phyloP scores from a whole-genome alignment of 2,888 invertebrate genomes.

The Salpingus planirostris region DNA sequence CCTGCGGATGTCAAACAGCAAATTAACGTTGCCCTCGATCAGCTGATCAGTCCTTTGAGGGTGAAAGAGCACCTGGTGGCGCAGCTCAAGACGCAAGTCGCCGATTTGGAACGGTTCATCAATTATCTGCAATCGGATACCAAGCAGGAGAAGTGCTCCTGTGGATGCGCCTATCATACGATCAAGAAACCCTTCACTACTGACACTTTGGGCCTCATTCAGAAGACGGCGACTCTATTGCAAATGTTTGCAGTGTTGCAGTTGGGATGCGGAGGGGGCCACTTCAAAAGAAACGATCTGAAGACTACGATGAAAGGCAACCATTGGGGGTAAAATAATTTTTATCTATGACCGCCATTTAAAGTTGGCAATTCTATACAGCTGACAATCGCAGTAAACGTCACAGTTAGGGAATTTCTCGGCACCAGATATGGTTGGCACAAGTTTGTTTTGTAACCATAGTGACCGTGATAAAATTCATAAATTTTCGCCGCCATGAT shows the following conservation, averaged over 20 bases:
- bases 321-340: constrained; percentile 72
- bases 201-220: constrained; percentile 66
- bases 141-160: constrained; percentile 42
- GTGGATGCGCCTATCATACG: constrained; percentile 44
- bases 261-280: constrained; percentile 79
- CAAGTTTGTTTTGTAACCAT: too few species aligned
- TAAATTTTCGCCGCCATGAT: too few species aligned
- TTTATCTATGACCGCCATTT: too few species aligned
- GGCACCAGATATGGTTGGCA: too few species aligned
- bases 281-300: constrained; percentile 67
- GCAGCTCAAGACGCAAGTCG: constrained; percentile 93
- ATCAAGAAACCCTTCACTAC: constrained; percentile 36
- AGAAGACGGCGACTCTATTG: constrained; percentile 78
- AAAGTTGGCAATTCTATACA: too few species aligned
- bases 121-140: constrained; percentile 81
- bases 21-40: constrained; percentile 82
- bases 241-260: constrained; percentile 91
- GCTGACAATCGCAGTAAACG: too few species aligned
- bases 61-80: constrained; percentile 94
- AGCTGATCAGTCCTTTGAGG: constrained; percentile 86
- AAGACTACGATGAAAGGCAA: constrained; percentile 79
- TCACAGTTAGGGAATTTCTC: too few species aligned
- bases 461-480: too few species aligned
- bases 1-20: constrained; percentile 79
- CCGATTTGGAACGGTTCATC: constrained; percentile 95